Base-by-base conservation (phyloP, 92 coral and sea anemone genomes). In the Parazoanthus swiftii region DNA sequence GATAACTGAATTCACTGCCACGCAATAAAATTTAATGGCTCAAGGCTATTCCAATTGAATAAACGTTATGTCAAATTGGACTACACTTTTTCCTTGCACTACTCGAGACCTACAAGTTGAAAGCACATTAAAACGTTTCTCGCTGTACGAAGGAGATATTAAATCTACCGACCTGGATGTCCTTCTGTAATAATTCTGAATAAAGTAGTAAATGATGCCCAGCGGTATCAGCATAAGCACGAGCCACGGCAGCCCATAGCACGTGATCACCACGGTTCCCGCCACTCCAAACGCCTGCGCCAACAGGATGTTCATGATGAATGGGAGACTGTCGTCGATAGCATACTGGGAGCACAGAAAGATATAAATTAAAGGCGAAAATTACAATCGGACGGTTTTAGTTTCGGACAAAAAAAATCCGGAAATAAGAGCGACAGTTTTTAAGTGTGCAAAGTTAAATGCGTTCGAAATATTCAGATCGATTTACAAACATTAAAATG, bases 231-330 rank as follows among this genome's bases (percentile, higher is more conserved):
- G 85, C 65, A 95, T 91, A 54, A 97, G 89, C 18, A 92, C 79
- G 85, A 97, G 89, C 99, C 99, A 97, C 5, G 99, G 99, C 73
- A 97, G 88, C 74, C 99, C 99, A 85, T 95, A 97, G 87, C 99
- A 97, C 85, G 99, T 97, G 88, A 97, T 95, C 76, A 86, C 95
- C 80, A 97, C 94, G 54, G 99, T 94, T 8, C 98, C 99, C 74
- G 92, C 94, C 50, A 97, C 99, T 37, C 97, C 98, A 80, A 88
- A 97, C 75, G 96, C 96, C 93, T 97, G 99, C 38, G 99, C 99
- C 91, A 97, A 88, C 90, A 97, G 96, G 77, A 97, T 94, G 90
- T 97, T 97, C 88, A 97, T 90, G 80, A 97, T 97, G 89, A 97
- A 97, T 26, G 99, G 99, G 65, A 97, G 93, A 81, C 98, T 94